Evolutionary conservation across 2,888 invertebrate genomes (phyloP).

Genomic region (Celastrina argiolus): DNA sequence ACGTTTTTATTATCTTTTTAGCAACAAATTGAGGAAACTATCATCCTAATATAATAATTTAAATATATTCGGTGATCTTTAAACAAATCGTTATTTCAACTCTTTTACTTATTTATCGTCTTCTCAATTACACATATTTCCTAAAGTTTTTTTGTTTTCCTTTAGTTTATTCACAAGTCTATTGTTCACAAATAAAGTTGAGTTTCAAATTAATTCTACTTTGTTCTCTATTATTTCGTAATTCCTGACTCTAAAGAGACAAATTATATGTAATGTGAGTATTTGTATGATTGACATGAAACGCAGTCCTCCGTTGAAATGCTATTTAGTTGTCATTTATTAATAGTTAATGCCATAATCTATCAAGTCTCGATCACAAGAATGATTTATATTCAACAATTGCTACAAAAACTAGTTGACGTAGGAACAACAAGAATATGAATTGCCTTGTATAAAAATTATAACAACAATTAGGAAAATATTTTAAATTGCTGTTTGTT

Average conservation of each 20-base stretch:
- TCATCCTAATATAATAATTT: neutral
- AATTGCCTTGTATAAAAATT: conserved; percentile 19
- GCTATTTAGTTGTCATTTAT: conserved; percentile 29
- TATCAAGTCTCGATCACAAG: conserved; percentile 23
- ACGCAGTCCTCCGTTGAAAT: conserved; percentile 18
- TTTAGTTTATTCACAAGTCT: too few species aligned
- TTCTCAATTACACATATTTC: too few species aligned
- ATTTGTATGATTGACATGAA: conserved; percentile 10
- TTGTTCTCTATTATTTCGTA: conserved; percentile 26
- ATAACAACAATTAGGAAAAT: conserved; percentile 19
- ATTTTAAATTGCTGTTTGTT: neutral
- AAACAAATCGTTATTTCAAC: neutral
- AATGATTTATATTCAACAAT: conserved; percentile 22
- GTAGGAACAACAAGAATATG: conserved; percentile 19
- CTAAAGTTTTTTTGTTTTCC: too few species aligned
- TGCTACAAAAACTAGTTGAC: conserved; percentile 28
- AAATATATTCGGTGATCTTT: too few species aligned
- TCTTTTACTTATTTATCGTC: neutral
- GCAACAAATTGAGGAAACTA: neutral
- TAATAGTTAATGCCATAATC: conserved; percentile 23
- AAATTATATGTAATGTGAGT: conserved; percentile 6
- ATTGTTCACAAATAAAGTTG: neutral
- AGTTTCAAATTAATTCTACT: conserved; percentile 27
- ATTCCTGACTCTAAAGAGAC: conserved; percentile 8
- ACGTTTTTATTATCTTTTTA: neutral